Evolutionary conservation across 2,888 invertebrate species (phyloP), one percentile per base, ranked within the genome.

Genomic region (Apeira syringaria): DNA sequence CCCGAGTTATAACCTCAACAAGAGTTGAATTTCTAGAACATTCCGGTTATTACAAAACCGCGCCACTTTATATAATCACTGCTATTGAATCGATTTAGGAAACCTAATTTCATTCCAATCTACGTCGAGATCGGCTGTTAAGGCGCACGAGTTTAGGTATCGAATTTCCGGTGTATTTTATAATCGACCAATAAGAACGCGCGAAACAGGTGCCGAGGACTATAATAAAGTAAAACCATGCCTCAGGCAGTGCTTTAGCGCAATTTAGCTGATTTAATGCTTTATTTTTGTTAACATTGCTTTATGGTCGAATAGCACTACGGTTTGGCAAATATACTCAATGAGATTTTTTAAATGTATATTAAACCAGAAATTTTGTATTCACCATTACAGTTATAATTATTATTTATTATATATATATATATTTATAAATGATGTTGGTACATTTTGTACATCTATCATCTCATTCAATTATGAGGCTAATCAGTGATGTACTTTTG

Each of bases 151-250:
- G 30, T 41, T 38, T 32, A 49, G 45, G 37, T 47, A 51, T 50
- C 47, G 53, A 56, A 56, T 56, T 53, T 56, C 56, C 56, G 56
- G 50, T 22, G 26, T 31, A 46, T 48, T 56, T 53, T 55, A 51
- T 53, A 55, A 60, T 29, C 41, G 25, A 24, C 45, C 45, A 46
- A 40, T 45, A 30, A 34, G 9, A 32, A 37, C 43, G 46, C 50
- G 36, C 42, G 46, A 55, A 58, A 50, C 34, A 41, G 44, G 47
- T 44, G 50, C 34, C 38, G 56, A 62, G 36, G 37, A 56, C 64
- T 48, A 49, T 62, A 60, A 65, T 68, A 59, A 57, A 59, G 41
- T 42, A 25, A 52, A 56, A 56, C 48, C 50, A 53, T 52, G 48
- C 34, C 41, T 44, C 20, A 15, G 30, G 5, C 24, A 20, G 28